phyloP scores from a whole-genome alignment of 2,888 invertebrate genomes.

The Diarsia brunnea region DNA sequence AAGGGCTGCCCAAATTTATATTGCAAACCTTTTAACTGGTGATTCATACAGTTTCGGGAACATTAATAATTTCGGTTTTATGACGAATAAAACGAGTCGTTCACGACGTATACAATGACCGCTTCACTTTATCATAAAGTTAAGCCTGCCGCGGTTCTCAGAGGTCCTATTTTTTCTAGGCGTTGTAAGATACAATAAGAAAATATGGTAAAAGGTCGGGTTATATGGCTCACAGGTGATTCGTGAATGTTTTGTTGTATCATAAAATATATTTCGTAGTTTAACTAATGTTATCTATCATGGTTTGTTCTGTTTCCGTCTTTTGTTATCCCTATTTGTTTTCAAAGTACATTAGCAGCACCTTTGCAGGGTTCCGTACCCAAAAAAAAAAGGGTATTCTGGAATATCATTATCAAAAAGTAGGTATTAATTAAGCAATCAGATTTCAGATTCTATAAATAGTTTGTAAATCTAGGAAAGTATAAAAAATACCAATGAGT shows the following conservation, averaged over 20 bases:
- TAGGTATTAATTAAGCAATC: not conserved
- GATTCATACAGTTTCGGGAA: slow-evolving; percentile 60
- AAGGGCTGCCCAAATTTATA: slow-evolving; percentile 55
- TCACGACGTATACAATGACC: slow-evolving; percentile 54
- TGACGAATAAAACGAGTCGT: slow-evolving; percentile 57
- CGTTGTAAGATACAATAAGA: slow-evolving; percentile 53
- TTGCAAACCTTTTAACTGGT: slow-evolving; percentile 63
- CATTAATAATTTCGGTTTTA: slow-evolving; percentile 64
- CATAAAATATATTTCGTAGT: slow-evolving; percentile 34
- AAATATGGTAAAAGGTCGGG: slow-evolving; percentile 59
- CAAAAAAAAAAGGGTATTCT: not conserved
- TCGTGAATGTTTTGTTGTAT: slow-evolving; percentile 41
- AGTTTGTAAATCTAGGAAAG: not conserved
- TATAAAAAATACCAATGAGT: not conserved
- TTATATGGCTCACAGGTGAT: slow-evolving; percentile 60
- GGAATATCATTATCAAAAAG: not conserved
- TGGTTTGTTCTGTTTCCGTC: slow-evolving; percentile 17
- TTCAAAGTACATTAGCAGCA: not conserved
- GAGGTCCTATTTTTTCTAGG: slow-evolving; percentile 54
- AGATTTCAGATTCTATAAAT: not conserved
- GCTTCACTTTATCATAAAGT: slow-evolving; percentile 48
- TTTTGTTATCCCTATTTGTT: not conserved
- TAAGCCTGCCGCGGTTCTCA: slow-evolving; percentile 34
- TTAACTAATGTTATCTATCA: slow-evolving; percentile 40
- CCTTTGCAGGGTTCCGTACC: no score